Base-by-base conservation (phyloP, 2,888 invertebrate species). In the Muscina levida region DNA sequence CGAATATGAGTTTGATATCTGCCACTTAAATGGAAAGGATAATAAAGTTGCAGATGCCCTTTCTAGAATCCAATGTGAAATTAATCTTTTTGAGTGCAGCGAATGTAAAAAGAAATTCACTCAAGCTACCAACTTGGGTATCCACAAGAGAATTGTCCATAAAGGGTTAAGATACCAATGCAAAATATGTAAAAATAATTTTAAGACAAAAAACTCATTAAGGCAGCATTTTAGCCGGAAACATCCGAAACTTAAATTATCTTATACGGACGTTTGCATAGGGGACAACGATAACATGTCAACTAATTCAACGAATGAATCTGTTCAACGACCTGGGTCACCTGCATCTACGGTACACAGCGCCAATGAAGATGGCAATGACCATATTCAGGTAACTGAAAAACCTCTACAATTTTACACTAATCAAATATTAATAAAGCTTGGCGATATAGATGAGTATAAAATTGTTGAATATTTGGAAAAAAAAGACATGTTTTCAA, bases 1-100 rank as follows among this genome's bases (percentile, higher is more conserved):
- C n/a, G 72, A 72, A 37, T 72, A 72, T 59, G 72, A 59, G 37
- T 72, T n/a, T n/a, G n/a, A n/a, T n/a, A n/a, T n/a, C n/a, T n/a
- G n/a, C n/a, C n/a, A n/a, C n/a, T n/a, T n/a, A 53, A 5, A 42
- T n/a, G 72, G 72, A 2, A 72, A 65, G 11, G 42, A 72, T 22
- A 72, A 72, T 26, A 65, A 65, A 1, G 65, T 53, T 15, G 65
- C 72, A 0, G 42, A 72, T 53, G 65, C 53, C 13, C 42, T 65
- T n/a, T 65, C 65, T 13, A 42, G 65, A 53, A 65, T 65, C n/a
- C 11, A 11, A n/a, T 46, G 17, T 17, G 46, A 46, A 17, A 17
- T 46, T 1, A 46, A 46, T 8, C n/a, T 46, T 46, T 46, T 46
- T 17, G 46, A 46, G 46, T 46, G 46, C 17, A 15, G 8, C 8